A percentile compares a stretch with the other conserved stretches of the same genome.
Conservation (phyloP, 2,888 invertebrate species). For the Lathronympha strigana region DNA sequence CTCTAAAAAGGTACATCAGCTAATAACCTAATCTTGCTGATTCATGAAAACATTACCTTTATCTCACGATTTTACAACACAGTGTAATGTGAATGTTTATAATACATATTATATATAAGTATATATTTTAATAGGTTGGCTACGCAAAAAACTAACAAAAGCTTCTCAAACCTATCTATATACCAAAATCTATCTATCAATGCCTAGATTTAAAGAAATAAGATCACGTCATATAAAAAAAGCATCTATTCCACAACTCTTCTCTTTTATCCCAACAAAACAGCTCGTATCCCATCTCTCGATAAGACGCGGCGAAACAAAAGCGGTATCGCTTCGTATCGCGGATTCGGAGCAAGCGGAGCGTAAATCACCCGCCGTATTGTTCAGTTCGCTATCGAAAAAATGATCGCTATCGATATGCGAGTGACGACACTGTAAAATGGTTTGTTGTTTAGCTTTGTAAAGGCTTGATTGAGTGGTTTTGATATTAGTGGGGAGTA, state of each 20-base stretch:
- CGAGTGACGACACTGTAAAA: constrained; percentile 47
- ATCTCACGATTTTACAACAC: too few species aligned
- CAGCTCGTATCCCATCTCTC: constrained; percentile 48
- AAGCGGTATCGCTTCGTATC: constrained; percentile 77
- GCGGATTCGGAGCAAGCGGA: constrained; percentile 70
- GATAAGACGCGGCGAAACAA: constrained; percentile 76
- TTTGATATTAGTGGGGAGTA: background rate
- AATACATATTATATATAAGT: too few species aligned
- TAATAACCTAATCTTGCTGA: too few species aligned
- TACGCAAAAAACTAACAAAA: too few species aligned
- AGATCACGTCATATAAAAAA: background rate
- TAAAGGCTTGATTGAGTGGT: constrained; percentile 16
- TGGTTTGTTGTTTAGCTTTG: constrained; percentile 34
- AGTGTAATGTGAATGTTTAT: too few species aligned
- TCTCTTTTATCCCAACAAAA: constrained; percentile 30
- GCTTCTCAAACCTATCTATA: too few species aligned
- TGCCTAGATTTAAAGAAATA: background rate
- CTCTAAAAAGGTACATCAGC: too few species aligned
- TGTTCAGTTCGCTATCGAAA: constrained; percentile 66
- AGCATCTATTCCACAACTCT: constrained; percentile 8
- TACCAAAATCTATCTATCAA: too few species aligned
- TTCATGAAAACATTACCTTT: too few species aligned
- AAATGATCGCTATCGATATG: constrained; percentile 62
- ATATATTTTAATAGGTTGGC: too few species aligned
- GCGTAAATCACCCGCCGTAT: constrained; percentile 76